Conservation (phyloP, 2,888 invertebrate species). For the Cecidostiba fungosa region DNA sequence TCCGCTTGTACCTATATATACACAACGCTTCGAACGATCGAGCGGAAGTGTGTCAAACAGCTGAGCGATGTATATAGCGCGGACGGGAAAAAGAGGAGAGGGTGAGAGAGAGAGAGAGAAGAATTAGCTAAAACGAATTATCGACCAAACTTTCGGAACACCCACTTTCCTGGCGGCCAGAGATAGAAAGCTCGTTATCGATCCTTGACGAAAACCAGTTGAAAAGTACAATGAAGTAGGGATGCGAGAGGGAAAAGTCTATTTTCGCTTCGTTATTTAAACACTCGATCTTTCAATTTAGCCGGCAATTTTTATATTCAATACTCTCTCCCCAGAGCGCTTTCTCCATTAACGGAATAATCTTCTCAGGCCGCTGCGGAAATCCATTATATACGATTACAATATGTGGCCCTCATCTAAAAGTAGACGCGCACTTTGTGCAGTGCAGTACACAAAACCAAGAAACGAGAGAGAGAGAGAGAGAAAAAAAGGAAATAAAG, state of each 20-base stretch:
- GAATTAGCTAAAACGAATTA: slow-evolving; percentile 71
- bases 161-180: slow-evolving; percentile 65
- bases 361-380: slow-evolving; percentile 26
- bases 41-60: neutral
- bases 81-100: neutral
- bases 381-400: slow-evolving; percentile 20
- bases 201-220: slow-evolving; percentile 66
- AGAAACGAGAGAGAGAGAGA: neutral
- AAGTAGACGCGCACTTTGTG: neutral
- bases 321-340: neutral
- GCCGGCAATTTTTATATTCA: slow-evolving; percentile 51
- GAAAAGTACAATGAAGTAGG: slow-evolving; percentile 60
- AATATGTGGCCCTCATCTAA: neutral
- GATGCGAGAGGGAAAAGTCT: slow-evolving; percentile 42
- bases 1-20: slow-evolving; percentile 36
- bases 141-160: slow-evolving; percentile 71
- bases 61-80: neutral
- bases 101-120: slow-evolving; percentile 55
- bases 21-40: slow-evolving; percentile 41
- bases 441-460: neutral
- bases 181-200: slow-evolving; percentile 68
- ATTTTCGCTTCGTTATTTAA: slow-evolving; percentile 58
- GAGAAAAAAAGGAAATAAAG: neutral
- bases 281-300: slow-evolving; percentile 58
- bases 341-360: slow-evolving; percentile 9